Percentiles rank a stretch among this genome's conserved stretches.
These are phyloP conservation scores for Lathamus discolor DNA, from an alignment of 2,113 vertebrate species.

Conservation along the genomic window DNA sequence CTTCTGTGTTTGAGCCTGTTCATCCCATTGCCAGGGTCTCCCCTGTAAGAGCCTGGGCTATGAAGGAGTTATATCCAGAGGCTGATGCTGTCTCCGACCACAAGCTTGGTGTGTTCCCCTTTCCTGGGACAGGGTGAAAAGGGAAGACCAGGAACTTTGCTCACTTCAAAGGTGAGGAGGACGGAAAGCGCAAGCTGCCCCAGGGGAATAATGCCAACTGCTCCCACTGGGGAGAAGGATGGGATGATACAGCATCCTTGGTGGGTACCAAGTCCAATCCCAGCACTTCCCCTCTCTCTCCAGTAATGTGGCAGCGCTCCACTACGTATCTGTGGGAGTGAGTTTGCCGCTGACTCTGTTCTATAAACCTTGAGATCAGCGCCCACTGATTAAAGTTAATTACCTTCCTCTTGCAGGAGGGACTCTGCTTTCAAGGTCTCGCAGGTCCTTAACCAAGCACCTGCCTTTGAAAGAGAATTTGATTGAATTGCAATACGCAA, in stretches of 20 bases:
- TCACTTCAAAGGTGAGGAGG: not conserved
- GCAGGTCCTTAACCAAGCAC: not conserved
- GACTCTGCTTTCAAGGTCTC: not conserved
- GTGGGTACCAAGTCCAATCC: too few species aligned
- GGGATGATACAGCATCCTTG: not conserved
- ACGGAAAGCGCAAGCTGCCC: not conserved
- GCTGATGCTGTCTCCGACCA: not conserved
- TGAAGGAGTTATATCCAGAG: not conserved
- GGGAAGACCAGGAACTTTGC: not conserved
- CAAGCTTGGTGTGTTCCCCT: not conserved
- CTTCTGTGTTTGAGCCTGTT: not conserved
- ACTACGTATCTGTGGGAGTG: not conserved
- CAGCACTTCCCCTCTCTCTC: not conserved
- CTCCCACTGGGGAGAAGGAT: not conserved
- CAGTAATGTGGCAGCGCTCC: accelerated
- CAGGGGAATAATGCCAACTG: not conserved
- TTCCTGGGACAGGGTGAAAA: not conserved
- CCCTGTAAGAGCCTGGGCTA: not conserved
- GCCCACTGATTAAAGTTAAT: constrained; percentile 37
- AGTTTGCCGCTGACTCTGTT: not conserved
- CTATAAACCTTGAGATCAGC: not conserved
- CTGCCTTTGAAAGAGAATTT: not conserved
- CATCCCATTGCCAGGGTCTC: not conserved
- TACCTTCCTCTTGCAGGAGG: not conserved
- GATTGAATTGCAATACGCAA: not conserved